Conservation (phyloP, 2,113 vertebrate species). For the Hucho hucho region DNA sequence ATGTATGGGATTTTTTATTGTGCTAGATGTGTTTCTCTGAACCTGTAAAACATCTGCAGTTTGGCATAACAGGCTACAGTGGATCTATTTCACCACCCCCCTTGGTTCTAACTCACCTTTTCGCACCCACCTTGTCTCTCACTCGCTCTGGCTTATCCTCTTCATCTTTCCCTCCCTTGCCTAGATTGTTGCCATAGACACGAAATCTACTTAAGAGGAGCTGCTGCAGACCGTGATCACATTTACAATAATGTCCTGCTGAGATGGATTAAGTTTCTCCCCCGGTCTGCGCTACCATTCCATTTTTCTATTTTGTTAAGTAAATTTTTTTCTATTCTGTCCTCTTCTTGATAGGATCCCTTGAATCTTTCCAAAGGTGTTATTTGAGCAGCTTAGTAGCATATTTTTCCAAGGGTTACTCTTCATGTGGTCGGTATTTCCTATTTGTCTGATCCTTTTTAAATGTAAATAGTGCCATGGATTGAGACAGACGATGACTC, state of each 20-base stretch:
- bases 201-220: conserved; percentile 27
- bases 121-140: conserved; percentile 1
- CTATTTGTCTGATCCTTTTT: conserved; percentile 20
- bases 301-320: too few species aligned
- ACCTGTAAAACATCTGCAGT: conserved; percentile 46
- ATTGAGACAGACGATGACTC: neutral
- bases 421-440: conserved; percentile 8
- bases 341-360: neutral
- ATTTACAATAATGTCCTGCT: conserved; percentile 28
- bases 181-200: conserved; percentile 45
- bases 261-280: conserved; percentile 35
- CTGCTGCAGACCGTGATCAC: conserved; percentile 17
- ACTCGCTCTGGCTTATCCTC: neutral
- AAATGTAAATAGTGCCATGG: conserved; percentile 18
- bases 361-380: conserved; percentile 1
- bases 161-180: conserved; percentile 5
- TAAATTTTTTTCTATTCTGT: too few species aligned
- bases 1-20: too few species aligned
- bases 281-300: conserved; percentile 10
- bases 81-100: neutral
- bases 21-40: conserved; percentile 32
- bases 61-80: conserved; percentile 20
- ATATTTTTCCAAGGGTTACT: conserved; percentile 2
- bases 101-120: neutral
- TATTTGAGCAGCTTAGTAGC: neutral